Evolutionary conservation across 1,140 invertebrate species (phyloP).

Genomic region (Mylabris phalerata): DNA sequence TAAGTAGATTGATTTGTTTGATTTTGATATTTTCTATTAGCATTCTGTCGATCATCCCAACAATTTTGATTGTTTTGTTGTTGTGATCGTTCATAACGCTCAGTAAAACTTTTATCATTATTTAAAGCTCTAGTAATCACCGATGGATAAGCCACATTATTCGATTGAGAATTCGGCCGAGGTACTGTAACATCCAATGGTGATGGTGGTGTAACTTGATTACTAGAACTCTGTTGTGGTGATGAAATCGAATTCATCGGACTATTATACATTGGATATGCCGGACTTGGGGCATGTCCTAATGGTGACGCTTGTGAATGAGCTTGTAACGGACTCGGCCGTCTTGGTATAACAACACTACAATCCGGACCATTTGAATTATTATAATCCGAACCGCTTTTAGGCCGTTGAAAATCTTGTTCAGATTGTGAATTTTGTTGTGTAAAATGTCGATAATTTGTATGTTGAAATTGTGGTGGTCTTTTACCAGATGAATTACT

Average conservation of each 20-base stretch:
- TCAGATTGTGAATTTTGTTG: conserved; percentile 53
- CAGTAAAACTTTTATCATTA: conserved; percentile 52
- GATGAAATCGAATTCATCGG: conserved; percentile 64
- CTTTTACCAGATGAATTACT: conserved; percentile 44
- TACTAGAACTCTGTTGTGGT: conserved; percentile 55
- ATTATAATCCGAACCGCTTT: conserved; percentile 48
- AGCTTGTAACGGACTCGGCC: conserved; percentile 61
- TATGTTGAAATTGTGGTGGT: conserved; percentile 34
- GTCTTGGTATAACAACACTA: conserved; percentile 53
- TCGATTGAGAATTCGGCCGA: conserved; percentile 53
- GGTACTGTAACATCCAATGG: conserved; percentile 61
- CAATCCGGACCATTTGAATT: conserved; percentile 51
- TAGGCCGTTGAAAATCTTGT: conserved; percentile 60
- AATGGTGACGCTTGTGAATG: conserved; percentile 55
- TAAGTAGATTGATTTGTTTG: conserved; percentile 19
- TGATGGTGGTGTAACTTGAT: conserved; percentile 55
- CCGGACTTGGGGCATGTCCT: conserved; percentile 61
- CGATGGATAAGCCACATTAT: conserved; percentile 59
- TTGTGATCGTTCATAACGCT: conserved; percentile 54
- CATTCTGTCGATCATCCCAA: conserved; percentile 43
- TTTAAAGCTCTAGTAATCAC: conserved; percentile 64
- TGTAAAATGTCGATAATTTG: conserved; percentile 33
- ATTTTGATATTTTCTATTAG: conserved; percentile 12
- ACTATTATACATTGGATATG: conserved; percentile 71
- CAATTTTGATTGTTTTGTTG: conserved; percentile 45